Base-by-base conservation (phyloP, 2,888 invertebrate genomes). In the Hydriomena furcata region DNA sequence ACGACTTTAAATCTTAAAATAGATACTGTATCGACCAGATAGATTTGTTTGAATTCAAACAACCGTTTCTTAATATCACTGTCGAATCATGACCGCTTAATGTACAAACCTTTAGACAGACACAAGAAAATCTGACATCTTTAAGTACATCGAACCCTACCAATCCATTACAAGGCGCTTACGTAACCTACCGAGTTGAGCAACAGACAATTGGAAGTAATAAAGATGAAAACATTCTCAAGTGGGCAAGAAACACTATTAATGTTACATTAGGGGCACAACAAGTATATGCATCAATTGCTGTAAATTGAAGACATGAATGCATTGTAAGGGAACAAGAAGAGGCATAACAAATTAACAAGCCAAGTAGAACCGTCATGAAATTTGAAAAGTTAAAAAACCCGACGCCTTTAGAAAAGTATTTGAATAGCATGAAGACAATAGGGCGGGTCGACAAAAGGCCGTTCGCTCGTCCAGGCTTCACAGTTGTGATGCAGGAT, bases 161-260 rank as follows among this genome's bases (percentile, higher is more conserved):
- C 68, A 72, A 69, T 65, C 72, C 73, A 77, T 77, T 76, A 80
- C 71, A 72, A 76, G 73, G 62, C 71, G 77, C 71, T 82, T 81
- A 83, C 81, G 83, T 77, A 80, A 82, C 65, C 63, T 61, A 63
- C 73, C 66, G 63, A 70, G 78, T 82, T 78, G 79, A 79, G 79
- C 80, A 82, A 83, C 79, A 78, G 76, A 81, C 84, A 85, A 85
- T 88, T 83, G 85, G 50, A 79, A 65, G 75, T 80, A 82, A 87
- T 85, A 79, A 81, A 84, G 76, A 79, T 71, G 76, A 78, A 82
- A 84, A 79, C 76, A 75, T 70, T 73, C 68, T 73, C 76, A 79
- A 82, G 78, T 79, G 76, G 76, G 63, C 72, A 69, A 71, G 75
- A 78, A 80, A 74, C 70, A 71, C 73, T 79, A 75, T 79, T 81